These are phyloP conservation scores for Loripinus fragilis DNA, from an alignment of 2,888 invertebrate genomes.

Conservation along the genomic window DNA sequence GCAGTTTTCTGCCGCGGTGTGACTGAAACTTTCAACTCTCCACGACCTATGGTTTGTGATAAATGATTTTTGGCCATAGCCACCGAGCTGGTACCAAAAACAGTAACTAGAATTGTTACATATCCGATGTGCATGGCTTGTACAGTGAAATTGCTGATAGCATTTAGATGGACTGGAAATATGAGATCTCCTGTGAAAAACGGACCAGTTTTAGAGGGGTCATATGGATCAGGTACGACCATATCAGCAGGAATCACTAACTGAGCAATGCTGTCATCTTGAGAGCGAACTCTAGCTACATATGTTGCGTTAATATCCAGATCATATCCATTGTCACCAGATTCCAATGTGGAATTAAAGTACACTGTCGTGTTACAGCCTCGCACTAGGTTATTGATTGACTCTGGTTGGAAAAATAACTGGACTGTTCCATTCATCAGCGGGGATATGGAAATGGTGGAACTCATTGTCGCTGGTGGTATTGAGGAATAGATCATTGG, in stretches of 20 bases:
- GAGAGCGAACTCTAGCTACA: conserved; percentile 45
- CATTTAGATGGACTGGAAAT: conserved; percentile 64
- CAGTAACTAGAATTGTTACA: conserved; percentile 74
- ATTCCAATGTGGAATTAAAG: conserved; percentile 71
- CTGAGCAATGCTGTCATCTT: conserved; percentile 44
- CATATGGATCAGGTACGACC: conserved; percentile 45
- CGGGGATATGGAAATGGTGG: conserved; percentile 27
- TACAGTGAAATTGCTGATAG: conserved; percentile 68
- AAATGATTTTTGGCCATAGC: conserved; percentile 59
- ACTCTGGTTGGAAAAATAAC: conserved; percentile 73
- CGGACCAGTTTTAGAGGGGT: conserved; percentile 35
- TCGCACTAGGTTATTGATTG: conserved; percentile 73
- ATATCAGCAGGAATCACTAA: conserved; percentile 58
- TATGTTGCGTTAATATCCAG: conserved; percentile 44
- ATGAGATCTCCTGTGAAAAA: conserved; percentile 50
- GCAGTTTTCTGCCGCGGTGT: conserved; percentile 73
- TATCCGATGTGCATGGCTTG: conserved; percentile 76
- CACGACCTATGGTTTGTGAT: conserved; percentile 66
- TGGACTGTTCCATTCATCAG: conserved; percentile 66
- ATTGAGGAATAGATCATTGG: conserved; percentile 54
- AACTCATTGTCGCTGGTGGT: conserved; percentile 39
- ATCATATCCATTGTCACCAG: conserved; percentile 41
- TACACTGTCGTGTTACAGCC: conserved; percentile 73
- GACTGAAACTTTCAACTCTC: conserved; percentile 69
- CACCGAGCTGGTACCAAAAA: conserved; percentile 65